These are phyloP conservation scores for Drosophila albomicans DNA, from an alignment of 1,140 invertebrate species.

Conservation along the genomic window DNA sequence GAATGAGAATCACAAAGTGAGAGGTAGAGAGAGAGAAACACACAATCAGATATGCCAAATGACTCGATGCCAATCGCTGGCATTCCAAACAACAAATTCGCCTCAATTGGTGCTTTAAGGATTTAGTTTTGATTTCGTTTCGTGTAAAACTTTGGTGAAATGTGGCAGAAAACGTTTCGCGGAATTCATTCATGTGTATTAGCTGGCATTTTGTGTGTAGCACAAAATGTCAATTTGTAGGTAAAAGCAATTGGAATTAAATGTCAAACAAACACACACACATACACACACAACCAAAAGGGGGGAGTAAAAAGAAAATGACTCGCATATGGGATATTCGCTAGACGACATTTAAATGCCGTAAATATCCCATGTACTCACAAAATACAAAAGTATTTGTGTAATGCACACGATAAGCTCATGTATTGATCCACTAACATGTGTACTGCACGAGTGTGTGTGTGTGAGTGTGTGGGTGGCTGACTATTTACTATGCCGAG, in stretches of 20 bases:
- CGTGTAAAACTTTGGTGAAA: conserved; percentile 8
- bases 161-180: conserved; percentile 24
- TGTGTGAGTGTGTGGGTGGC: not conserved
- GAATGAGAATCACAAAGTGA: too few species aligned
- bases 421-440: conserved; percentile 74
- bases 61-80: conserved; percentile 39
- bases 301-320: too few species aligned
- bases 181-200: conserved; percentile 42
- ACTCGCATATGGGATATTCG: conserved; percentile 14
- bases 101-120: not conserved
- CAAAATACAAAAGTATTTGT: conserved; percentile 75
- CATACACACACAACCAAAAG: conserved; percentile 19
- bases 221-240: conserved; percentile 77
- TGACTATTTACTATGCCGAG: conserved; percentile 24
- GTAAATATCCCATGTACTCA: conserved; percentile 70
- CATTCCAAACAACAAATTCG: conserved; percentile 48
- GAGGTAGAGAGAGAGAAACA: conserved; percentile 20
- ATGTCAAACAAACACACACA: conserved; percentile 67
- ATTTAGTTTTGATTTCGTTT: conserved; percentile 9
- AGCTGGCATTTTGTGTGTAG: conserved; percentile 48
- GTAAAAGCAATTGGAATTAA: conserved; percentile 79
- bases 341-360: conserved; percentile 65
- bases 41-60: conserved; percentile 42
- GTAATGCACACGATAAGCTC: conserved; percentile 78
- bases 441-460: conserved; percentile 18